A percentile compares a stretch with the other conserved stretches of the same genome.
phyloP scores from a whole-genome alignment of 2,888 invertebrate species.

The Baccha elongata region DNA sequence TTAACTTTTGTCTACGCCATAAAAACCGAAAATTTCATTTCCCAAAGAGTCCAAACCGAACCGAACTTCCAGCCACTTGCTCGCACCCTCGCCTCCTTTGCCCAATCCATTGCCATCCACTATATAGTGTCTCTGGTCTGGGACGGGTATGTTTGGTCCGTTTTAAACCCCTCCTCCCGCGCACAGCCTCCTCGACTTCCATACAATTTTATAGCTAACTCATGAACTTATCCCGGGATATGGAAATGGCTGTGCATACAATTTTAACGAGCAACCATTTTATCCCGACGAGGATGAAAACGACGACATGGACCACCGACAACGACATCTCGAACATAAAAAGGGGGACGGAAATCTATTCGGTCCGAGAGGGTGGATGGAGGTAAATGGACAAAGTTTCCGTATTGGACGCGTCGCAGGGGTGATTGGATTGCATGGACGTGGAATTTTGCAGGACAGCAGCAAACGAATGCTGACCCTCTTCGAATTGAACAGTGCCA shows the following conservation, averaged over 20 bases:
- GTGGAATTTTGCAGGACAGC: conserved; percentile 67
- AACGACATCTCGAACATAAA: conserved; percentile 65
- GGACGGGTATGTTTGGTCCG: conserved; percentile 61
- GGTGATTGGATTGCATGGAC: conserved; percentile 67
- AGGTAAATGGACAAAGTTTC: conserved; percentile 73
- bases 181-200: conserved; percentile 36
- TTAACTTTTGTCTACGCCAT: conserved; percentile 73
- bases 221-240: conserved; percentile 74
- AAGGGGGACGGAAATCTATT: conserved; percentile 71
- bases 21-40: conserved; percentile 74
- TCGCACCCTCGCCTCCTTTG: neutral
- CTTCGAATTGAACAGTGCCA: conserved; percentile 73
- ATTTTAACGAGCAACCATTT: conserved; percentile 74
- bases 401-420: conserved; percentile 68
- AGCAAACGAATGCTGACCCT: conserved; percentile 72
- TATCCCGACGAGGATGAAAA: conserved; percentile 42
- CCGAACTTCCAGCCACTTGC: conserved; percentile 12
- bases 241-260: conserved; percentile 73
- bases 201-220: conserved; percentile 74
- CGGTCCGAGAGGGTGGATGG: conserved; percentile 50
- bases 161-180: conserved; percentile 1
- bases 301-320: conserved; percentile 36
- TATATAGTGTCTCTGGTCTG: conserved; percentile 49
- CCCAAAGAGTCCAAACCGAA: conserved; percentile 67
- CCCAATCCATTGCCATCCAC: conserved; percentile 13